Conservation (phyloP, 2,797 vertebrate genomes). For the Hoplostethus mediterraneus region DNA sequence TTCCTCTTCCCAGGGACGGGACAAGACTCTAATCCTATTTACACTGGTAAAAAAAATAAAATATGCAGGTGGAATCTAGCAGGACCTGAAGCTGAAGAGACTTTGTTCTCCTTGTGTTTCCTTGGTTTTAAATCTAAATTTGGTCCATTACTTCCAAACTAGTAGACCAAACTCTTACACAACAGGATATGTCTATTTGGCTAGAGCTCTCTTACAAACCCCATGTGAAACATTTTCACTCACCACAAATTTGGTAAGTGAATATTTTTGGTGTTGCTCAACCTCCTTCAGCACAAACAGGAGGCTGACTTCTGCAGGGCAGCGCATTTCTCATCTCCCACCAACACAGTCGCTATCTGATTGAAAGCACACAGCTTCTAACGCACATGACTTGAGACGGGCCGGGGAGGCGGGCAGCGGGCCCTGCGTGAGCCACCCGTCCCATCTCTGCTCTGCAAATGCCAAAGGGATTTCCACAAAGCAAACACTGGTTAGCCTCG, state of each 20-base stretch:
- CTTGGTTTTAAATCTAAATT: not conserved
- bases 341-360: slow-evolving; percentile 20
- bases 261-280: not conserved
- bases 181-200: too few species aligned
- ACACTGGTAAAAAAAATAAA: not conserved
- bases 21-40: not conserved
- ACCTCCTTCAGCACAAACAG: not conserved
- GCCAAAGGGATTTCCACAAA: slow-evolving; percentile 85
- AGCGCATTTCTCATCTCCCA: not conserved
- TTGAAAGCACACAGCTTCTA: slow-evolving; percentile 31
- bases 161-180: not conserved
- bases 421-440: slow-evolving; percentile 64
- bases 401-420: slow-evolving; percentile 45
- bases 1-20: not conserved
- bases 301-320: not conserved
- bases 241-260: too few species aligned
- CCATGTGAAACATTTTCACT: too few species aligned
- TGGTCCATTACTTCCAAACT: not conserved
- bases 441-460: slow-evolving; percentile 76
- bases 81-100: not conserved
- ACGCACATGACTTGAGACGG: slow-evolving; percentile 42
- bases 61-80: too few species aligned
- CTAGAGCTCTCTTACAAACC: too few species aligned
- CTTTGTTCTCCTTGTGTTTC: not conserved
- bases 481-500: slow-evolving; percentile 85